These are phyloP conservation scores for Eutolmus rufibarbis DNA, from an alignment of 2,888 invertebrate genomes.

Conservation along the genomic window DNA sequence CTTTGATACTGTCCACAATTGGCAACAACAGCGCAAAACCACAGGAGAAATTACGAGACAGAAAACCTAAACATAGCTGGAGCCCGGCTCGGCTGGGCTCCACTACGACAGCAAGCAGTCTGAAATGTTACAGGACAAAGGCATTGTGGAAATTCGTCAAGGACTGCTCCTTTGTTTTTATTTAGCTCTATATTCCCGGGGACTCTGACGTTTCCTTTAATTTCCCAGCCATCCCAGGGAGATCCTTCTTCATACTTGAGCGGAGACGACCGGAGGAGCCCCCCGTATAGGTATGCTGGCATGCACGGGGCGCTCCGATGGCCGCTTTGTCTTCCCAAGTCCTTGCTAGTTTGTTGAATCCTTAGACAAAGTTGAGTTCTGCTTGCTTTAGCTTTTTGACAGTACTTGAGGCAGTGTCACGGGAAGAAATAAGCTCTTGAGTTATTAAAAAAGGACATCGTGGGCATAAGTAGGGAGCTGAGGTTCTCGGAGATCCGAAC, in stretches of 20 bases:
- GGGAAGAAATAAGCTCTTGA: slow-evolving; percentile 20
- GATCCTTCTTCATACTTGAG: background rate
- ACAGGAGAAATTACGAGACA: background rate
- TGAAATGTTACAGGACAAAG: slow-evolving; percentile 6
- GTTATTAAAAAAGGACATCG: slow-evolving; percentile 9
- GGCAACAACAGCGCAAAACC: background rate
- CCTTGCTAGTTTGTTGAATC: slow-evolving; percentile 8
- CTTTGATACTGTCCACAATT: background rate
- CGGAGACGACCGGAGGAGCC: background rate
- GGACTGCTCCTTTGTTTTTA: slow-evolving; percentile 10
- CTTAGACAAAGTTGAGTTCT: background rate
- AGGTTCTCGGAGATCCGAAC: background rate
- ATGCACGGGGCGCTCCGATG: background rate
- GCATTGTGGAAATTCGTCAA: slow-evolving; percentile 17
- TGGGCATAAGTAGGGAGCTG: background rate
- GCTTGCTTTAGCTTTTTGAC: slow-evolving; percentile 19
- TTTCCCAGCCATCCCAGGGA: background rate
- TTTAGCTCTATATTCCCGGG: background rate
- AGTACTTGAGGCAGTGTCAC: slow-evolving; percentile 21
- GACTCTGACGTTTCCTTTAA: slow-evolving; percentile 16
- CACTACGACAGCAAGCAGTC: background rate
- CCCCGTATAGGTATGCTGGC: background rate
- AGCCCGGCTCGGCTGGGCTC: background rate
- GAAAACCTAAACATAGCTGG: background rate
- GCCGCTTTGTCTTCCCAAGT: slow-evolving; percentile 8